Conservation (phyloP, 1,140 invertebrate species). For the Atta texana region DNA sequence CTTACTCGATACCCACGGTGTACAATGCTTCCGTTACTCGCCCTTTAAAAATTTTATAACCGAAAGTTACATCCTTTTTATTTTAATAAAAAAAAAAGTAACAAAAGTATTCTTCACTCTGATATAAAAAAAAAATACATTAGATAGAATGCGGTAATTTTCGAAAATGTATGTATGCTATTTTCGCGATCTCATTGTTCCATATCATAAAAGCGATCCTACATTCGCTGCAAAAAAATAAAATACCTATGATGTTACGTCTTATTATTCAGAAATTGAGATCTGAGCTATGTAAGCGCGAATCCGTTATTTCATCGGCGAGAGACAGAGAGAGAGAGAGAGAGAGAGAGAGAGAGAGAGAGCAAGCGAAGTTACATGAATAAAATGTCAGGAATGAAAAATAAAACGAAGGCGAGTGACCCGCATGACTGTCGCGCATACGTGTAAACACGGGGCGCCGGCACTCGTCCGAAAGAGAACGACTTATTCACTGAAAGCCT, state of each 20-base stretch:
- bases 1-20: constrained; percentile 1
- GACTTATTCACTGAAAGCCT: constrained; percentile 64
- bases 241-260: background rate
- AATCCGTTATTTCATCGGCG: constrained; percentile 27
- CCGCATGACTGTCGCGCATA: constrained; percentile 64
- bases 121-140: background rate
- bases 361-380: constrained; percentile 23
- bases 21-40: background rate
- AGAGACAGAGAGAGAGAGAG: background rate
- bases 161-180: background rate
- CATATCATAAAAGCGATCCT: background rate
- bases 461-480: constrained; percentile 57
- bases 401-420: constrained; percentile 71
- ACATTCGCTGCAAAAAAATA: constrained; percentile 9
- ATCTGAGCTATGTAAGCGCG: background rate
- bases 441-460: constrained; percentile 63
- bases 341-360: constrained; percentile 2
- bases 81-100: background rate
- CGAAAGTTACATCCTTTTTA: background rate
- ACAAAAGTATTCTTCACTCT: background rate
- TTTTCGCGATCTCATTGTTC: background rate
- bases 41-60: background rate
- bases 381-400: constrained; percentile 52
- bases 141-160: background rate
- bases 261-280: constrained; percentile 50